These are phyloP conservation scores for Pitangus sulphuratus DNA, from an alignment of 2,797 vertebrate species.

Conservation along the genomic window DNA sequence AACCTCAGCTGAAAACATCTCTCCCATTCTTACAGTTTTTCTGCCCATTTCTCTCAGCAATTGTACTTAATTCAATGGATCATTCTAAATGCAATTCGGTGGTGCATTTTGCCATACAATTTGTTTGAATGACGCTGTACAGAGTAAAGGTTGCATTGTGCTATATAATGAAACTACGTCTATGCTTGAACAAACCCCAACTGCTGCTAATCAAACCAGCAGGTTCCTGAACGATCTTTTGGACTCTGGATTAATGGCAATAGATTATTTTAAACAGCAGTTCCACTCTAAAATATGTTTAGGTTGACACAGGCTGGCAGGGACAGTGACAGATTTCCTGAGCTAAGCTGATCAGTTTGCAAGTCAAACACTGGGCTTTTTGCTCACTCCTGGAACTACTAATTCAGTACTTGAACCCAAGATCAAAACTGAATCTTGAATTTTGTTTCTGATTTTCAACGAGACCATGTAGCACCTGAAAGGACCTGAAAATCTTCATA, in stretches of 20 bases:
- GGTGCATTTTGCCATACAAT: slow-evolving; percentile 44
- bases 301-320: neutral
- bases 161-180: slow-evolving; percentile 49
- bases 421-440: neutral
- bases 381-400: neutral
- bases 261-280: slow-evolving; percentile 37
- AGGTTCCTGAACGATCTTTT: slow-evolving; percentile 53
- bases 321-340: neutral
- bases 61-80: slow-evolving; percentile 56
- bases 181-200: slow-evolving; percentile 57
- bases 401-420: neutral
- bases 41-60: slow-evolving; percentile 57
- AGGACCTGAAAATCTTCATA: neutral
- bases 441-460: neutral
- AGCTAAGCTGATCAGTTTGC: neutral
- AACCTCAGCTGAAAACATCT: slow-evolving; percentile 62
- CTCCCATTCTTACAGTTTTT: slow-evolving; percentile 44
- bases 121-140: slow-evolving; percentile 42
- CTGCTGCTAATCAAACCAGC: slow-evolving; percentile 48
- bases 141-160: slow-evolving; percentile 67
- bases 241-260: neutral
- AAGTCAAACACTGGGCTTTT: neutral
- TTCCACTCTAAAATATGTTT: slow-evolving; percentile 37
- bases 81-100: neutral
- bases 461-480: neutral